Evolutionary conservation across 2,797 vertebrate genomes (phyloP).

Genomic region (Enteromius thamalakanensis): DNA sequence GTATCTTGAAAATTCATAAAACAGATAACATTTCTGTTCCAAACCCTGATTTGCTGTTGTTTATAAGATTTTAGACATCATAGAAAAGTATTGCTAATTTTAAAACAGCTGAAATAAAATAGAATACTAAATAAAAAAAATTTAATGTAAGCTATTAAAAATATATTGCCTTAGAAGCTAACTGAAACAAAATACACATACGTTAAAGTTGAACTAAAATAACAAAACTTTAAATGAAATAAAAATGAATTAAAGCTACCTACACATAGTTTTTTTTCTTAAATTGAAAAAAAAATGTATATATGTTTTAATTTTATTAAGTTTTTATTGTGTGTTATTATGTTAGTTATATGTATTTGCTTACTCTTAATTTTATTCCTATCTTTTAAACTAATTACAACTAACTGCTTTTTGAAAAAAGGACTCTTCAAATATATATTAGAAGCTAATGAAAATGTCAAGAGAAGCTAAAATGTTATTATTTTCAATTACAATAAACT

Average conservation of each 20-base stretch:
- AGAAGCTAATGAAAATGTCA: too few species aligned
- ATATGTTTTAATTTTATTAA: too few species aligned
- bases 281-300: too few species aligned
- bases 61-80: neutral
- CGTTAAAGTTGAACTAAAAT: neutral
- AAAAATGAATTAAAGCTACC: neutral
- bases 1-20: neutral
- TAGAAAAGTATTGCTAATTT: neutral
- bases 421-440: neutral
- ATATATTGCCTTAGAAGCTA: neutral
- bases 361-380: too few species aligned
- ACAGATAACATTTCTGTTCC: slow-evolving; percentile 4
- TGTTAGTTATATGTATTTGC: too few species aligned
- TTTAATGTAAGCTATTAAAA: neutral
- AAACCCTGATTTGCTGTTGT: slow-evolving; percentile 7
- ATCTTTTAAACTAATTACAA: neutral
- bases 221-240: neutral
- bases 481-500: too few species aligned
- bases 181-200: neutral
- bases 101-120: neutral
- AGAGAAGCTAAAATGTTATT: too few species aligned
- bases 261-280: neutral
- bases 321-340: too few species aligned
- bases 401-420: too few species aligned
- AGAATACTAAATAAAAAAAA: neutral